These are phyloP conservation scores for Laothoe populi DNA, from an alignment of 2,888 invertebrate genomes.

Conservation along the genomic window DNA sequence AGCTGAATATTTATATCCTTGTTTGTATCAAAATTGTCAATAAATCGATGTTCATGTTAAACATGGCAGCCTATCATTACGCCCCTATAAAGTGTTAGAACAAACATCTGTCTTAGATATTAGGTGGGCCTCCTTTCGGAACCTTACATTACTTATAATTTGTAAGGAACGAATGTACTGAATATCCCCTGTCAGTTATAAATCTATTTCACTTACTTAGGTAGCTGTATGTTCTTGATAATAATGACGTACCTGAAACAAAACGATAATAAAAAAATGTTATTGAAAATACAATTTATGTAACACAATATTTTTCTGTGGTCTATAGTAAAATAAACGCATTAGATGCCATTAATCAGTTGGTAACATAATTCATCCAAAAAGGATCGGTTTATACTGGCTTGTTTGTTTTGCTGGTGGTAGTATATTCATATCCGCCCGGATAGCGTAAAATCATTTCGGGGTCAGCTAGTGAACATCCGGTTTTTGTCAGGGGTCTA, in stretches of 20 bases:
- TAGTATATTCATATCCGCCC: too few species aligned
- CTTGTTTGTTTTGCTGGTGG: too few species aligned
- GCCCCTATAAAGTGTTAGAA: not conserved
- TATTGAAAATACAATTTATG: not conserved
- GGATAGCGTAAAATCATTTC: too few species aligned
- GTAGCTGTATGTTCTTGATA: not conserved
- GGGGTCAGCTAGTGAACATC: too few species aligned
- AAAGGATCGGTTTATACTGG: too few species aligned
- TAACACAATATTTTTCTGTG: too few species aligned
- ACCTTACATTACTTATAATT: conserved; percentile 9
- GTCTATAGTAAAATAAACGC: too few species aligned
- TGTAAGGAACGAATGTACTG: conserved; percentile 11
- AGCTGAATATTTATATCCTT: not conserved
- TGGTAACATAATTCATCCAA: too few species aligned
- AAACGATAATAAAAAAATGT: not conserved
- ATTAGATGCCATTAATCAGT: not conserved
- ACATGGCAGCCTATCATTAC: not conserved
- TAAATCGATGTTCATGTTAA: not conserved
- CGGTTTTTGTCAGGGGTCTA: too few species aligned
- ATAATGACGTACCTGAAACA: not conserved
- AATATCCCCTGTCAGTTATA: not conserved
- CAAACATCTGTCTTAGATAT: not conserved
- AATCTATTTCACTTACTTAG: conserved; percentile 1
- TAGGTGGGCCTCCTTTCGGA: not conserved
- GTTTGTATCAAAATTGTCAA: not conserved